Evolutionary conservation across 2,113 vertebrate genomes (phyloP).

Genomic region (Phylloscopus trochilus): DNA sequence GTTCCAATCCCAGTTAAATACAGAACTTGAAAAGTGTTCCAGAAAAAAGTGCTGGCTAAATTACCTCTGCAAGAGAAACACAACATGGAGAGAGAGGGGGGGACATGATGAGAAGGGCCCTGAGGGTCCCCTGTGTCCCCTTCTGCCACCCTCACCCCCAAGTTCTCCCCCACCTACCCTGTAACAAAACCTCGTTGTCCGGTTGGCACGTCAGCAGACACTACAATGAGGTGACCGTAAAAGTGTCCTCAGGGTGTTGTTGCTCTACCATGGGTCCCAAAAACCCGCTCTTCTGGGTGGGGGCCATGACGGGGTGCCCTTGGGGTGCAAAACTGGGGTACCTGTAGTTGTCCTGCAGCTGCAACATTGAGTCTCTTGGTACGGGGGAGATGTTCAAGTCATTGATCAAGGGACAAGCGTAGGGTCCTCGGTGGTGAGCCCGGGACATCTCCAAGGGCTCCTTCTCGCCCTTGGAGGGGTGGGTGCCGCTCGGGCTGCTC

Average conservation of each 20-base stretch:
- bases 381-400: constrained; percentile 90
- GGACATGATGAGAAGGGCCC: constrained; percentile 31
- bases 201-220: constrained; percentile 81
- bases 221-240: constrained; percentile 99
- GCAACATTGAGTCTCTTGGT: constrained; percentile 90
- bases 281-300: constrained; percentile 85
- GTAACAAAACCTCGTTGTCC: constrained; percentile 82
- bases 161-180: constrained; percentile 70
- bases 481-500: constrained; percentile 73
- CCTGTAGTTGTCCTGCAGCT: constrained; percentile 90
- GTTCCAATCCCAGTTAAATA: constrained; percentile 65
- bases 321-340: constrained; percentile 86
- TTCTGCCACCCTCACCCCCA: neutral
- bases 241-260: constrained; percentile 92
- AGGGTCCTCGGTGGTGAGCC: constrained; percentile 76
- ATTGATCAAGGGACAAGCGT: constrained; percentile 81
- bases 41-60: constrained; percentile 73
- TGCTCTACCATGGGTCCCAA: constrained; percentile 95
- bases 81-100: constrained; percentile 15
- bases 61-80: constrained; percentile 65
- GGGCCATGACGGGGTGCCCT: constrained; percentile 80
- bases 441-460: constrained; percentile 85
- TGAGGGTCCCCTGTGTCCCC: neutral
- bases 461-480: constrained; percentile 84
- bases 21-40: constrained; percentile 72